phyloP scores from a whole-genome alignment of 92 coral and sea anemone genomes.

The Phenganax marumi region DNA sequence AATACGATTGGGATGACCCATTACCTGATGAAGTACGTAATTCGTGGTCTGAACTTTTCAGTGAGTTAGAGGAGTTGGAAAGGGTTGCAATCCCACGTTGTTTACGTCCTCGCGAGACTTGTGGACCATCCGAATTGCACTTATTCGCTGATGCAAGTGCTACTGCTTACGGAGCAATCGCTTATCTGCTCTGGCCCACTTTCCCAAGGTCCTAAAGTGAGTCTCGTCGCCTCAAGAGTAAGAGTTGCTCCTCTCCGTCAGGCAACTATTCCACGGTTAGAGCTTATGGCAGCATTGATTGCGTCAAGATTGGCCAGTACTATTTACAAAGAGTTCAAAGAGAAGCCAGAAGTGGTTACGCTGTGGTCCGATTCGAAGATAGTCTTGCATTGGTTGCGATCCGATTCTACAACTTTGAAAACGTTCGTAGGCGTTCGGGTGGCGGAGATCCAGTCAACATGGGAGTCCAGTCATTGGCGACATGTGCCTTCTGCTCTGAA shows the following conservation, averaged over 20 bases:
- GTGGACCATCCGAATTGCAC: not conserved
- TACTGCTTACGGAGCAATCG: not conserved
- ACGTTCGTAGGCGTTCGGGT: conserved; percentile 45
- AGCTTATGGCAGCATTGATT: conserved; percentile 15
- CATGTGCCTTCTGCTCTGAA: conserved; percentile 36
- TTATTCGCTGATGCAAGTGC: conserved; percentile 5
- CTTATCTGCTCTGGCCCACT: not conserved
- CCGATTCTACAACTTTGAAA: conserved; percentile 38
- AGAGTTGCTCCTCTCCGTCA: too few relatives aligned
- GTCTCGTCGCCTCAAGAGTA: too few relatives aligned
- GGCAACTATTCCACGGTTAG: not conserved
- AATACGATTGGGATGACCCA: conserved; percentile 60
- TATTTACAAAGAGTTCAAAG: conserved; percentile 26
- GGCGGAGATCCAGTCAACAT: conserved; percentile 52
- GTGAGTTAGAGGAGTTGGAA: conserved; percentile 43
- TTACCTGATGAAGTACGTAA: conserved; percentile 34
- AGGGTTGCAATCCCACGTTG: not conserved
- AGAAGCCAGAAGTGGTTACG: too few relatives aligned
- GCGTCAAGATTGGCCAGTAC: conserved; percentile 30
- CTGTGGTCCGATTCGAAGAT: conserved; percentile 47
- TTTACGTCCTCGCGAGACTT: not conserved
- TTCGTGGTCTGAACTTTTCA: conserved; percentile 18
- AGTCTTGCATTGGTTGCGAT: conserved; percentile 44
- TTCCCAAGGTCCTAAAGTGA: not conserved
- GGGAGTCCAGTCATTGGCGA: conserved; percentile 32